Evolutionary conservation across 1,140 invertebrate genomes (phyloP).

Genomic region (Sitobion miscanthi): DNA sequence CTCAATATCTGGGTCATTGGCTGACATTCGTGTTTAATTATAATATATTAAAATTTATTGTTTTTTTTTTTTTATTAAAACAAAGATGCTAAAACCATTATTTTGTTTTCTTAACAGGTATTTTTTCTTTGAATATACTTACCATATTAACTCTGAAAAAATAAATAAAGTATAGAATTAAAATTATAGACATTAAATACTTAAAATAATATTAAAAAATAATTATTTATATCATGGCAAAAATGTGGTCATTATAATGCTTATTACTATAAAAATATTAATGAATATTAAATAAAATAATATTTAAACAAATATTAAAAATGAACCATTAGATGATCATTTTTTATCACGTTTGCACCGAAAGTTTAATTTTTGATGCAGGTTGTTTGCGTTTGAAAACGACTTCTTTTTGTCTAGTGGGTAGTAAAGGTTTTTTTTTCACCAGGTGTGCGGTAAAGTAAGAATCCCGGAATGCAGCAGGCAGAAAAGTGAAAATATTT

Average conservation of each 20-base stretch:
- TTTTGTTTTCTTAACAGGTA: neutral
- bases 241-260: neutral
- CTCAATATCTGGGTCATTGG: neutral
- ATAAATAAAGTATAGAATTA: conserved; percentile 40
- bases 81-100: neutral
- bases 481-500: too few species aligned
- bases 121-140: neutral
- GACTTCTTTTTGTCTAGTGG: too few species aligned
- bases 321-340: neutral
- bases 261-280: neutral
- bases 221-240: neutral
- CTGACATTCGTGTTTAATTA: neutral
- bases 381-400: too few species aligned
- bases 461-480: too few species aligned
- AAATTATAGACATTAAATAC: neutral
- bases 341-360: neutral
- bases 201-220: neutral
- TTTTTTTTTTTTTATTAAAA: neutral
- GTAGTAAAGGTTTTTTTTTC: too few species aligned
- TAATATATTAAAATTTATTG: neutral
- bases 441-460: too few species aligned
- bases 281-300: neutral
- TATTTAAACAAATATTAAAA: neutral
- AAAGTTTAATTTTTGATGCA: too few species aligned
- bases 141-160: conserved; percentile 42